These are phyloP conservation scores for Bos javanicus DNA, from an alignment of 2,113 vertebrate genomes.

Conservation along the genomic window DNA sequence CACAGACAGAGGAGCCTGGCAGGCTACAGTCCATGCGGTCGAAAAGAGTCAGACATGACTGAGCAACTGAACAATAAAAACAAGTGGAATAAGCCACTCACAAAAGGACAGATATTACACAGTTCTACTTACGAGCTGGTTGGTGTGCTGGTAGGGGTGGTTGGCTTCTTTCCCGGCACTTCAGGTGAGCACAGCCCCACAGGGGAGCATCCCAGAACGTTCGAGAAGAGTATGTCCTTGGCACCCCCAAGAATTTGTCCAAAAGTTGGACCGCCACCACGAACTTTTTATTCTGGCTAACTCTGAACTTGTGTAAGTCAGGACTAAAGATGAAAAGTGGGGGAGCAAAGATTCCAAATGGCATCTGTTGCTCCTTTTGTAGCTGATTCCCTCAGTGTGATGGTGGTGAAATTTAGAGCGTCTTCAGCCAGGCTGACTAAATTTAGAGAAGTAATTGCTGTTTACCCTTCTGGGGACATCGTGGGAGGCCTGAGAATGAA, in stretches of 20 bases:
- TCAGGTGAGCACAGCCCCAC: background rate
- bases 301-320: background rate
- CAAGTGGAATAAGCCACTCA: background rate
- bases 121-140: background rate
- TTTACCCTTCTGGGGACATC: background rate
- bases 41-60: background rate
- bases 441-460: background rate
- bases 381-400: background rate
- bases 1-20: background rate
- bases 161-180: background rate
- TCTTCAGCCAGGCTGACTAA: background rate
- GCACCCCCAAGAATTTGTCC: background rate
- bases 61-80: background rate
- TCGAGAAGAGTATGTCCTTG: background rate
- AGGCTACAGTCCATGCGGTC: background rate
- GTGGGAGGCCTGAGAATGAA: background rate
- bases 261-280: background rate
- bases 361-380: background rate
- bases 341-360: background rate
- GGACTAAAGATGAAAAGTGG: background rate
- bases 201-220: background rate
- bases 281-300: background rate
- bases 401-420: background rate
- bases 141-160: background rate
- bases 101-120: too few species aligned